phyloP scores from a whole-genome alignment of 2,797 vertebrate genomes.

The Molossus alvarezi region DNA sequence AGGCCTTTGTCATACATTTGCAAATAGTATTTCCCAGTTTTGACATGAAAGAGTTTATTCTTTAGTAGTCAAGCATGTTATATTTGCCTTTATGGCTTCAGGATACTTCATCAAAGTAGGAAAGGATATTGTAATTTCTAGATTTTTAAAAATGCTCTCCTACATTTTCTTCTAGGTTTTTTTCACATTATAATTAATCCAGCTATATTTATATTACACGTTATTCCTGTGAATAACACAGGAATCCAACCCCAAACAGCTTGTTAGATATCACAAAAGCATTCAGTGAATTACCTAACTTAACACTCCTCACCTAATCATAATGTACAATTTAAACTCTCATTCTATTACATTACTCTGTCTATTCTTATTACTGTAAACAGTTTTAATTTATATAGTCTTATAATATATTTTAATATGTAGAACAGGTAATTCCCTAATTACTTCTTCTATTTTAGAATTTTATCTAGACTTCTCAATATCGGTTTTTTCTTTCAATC shows the following conservation, averaged over 20 bases:
- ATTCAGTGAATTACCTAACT: conserved; percentile 3
- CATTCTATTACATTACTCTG: conserved; percentile 14
- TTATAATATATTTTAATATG: conserved; percentile 41
- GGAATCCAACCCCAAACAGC: not conserved
- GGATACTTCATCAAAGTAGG: not conserved
- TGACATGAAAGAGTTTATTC: conserved; percentile 45
- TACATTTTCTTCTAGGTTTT: not conserved
- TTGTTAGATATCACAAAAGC: conserved; percentile 7
- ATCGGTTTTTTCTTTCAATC: conserved; percentile 13
- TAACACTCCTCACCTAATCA: not conserved
- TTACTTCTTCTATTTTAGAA: conserved; percentile 34
- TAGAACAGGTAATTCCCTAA: not conserved
- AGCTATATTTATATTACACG: not conserved
- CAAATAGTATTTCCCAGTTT: conserved; percentile 63
- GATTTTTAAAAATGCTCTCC: not conserved
- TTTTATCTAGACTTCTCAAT: conserved; percentile 28
- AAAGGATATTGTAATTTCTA: conserved; percentile 36
- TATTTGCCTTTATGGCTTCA: conserved; percentile 34
- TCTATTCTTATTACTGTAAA: conserved; percentile 17
- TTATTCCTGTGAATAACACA: not conserved
- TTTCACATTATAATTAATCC: not conserved
- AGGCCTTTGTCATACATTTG: conserved; percentile 59
- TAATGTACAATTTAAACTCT: conserved; percentile 53
- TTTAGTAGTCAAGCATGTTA: conserved; percentile 30
- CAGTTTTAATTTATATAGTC: not conserved